phyloP scores from a whole-genome alignment of 2,113 vertebrate species.

The Cairina moschata region DNA sequence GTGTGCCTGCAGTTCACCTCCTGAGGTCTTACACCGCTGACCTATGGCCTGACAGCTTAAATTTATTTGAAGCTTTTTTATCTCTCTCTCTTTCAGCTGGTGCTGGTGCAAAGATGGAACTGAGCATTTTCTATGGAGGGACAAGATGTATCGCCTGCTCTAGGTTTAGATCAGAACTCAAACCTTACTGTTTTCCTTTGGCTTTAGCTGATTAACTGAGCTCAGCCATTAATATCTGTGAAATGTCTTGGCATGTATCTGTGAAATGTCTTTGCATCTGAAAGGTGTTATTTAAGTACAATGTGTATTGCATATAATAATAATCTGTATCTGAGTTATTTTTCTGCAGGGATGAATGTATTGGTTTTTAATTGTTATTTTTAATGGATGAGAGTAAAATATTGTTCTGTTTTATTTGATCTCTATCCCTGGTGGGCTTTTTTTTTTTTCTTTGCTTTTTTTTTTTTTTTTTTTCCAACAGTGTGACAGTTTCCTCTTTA shows the following conservation, averaged over 20 bases:
- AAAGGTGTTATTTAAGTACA: constrained; percentile 16
- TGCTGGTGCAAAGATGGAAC: background rate
- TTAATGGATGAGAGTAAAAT: constrained; percentile 73
- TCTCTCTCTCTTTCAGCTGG: background rate
- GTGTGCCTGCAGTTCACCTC: background rate
- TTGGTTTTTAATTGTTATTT: constrained; percentile 73
- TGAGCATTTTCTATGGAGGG: background rate
- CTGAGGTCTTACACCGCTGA: background rate
- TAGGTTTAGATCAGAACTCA: background rate
- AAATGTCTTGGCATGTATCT: background rate
- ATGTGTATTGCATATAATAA: constrained; percentile 10
- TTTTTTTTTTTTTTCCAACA: constrained; percentile 52
- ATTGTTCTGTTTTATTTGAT: constrained; percentile 73
- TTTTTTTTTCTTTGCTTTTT: constrained; percentile 48
- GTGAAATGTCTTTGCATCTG: background rate
- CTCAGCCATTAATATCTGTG: background rate
- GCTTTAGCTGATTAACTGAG: constrained; percentile 25
- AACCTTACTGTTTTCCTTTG: background rate
- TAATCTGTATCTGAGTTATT: background rate
- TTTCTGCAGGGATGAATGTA: constrained; percentile 52
- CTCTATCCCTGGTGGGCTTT: constrained; percentile 51
- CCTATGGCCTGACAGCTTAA: background rate
- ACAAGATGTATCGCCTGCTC: background rate
- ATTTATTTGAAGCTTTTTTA: background rate
- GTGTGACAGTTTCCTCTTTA: constrained; percentile 71